Evolutionary conservation across 2,113 vertebrate species (phyloP), one percentile per base, ranked within the genome.

Genomic region (Lethenteron camtschaticum): DNA sequence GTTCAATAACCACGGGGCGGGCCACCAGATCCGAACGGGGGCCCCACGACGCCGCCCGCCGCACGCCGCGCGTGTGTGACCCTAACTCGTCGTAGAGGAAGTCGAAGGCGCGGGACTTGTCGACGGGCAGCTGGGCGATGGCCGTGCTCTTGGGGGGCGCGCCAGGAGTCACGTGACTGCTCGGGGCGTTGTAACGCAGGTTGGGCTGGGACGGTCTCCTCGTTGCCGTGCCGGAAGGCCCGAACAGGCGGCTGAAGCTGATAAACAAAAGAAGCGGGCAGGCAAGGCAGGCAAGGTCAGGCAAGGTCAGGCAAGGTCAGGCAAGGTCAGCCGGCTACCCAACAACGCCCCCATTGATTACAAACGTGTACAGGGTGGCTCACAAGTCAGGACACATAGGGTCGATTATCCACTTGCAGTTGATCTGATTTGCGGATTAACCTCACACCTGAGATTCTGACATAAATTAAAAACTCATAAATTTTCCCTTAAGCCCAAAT

Each of bases 1-100:
- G 41, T 41, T 41, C 7, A 41, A 41, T 41, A 41, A 41, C 41
- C 41, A 41, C 6, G 41, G 41, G 41, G 41, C 41, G 41, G 41
- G 41, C 41, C 41, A 5, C 41, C 41, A 41, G 41, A 41, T 41
- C 41, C 41, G 41, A 41, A 41, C 41, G 41, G 41, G 41, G 41
- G 41, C 41, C 41, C 41, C 41, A 41, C 41, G 6, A 41, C 6
- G 41, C 5, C 41, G 6, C 41, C 41, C 41, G 16, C 16, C 16
- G 16, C 16, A 18, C 41, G 41, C 41, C 41, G 41, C 41, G 6
- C 68, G 72, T 56, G n/a, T 56, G 10, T 57, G 10, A 11, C 1
- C 78, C 92, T 88, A 74, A 99, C 94, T 99, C 94, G 75, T 99
- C 94, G 68, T 89, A 90, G 73, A 96, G 92, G 79, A 99, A 99